Evolutionary conservation across 2,888 invertebrate genomes (phyloP), one percentile per base, ranked within the genome.

Genomic region (Polymixis lichenea): DNA sequence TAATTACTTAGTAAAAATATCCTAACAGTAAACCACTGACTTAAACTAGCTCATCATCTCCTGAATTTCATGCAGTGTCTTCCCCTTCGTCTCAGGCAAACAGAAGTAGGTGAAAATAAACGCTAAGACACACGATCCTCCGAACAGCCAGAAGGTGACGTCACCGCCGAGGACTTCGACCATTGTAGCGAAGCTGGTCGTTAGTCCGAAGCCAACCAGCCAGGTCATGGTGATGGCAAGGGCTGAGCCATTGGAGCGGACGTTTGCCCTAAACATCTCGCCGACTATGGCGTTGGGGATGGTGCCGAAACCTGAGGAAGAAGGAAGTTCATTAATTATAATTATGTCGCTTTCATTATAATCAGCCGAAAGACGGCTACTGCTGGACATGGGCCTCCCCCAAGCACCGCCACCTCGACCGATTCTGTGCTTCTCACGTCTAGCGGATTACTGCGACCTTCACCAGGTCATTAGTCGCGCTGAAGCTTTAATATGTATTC

Each of bases 31-130:
- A 28, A 15, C 64, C 86, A 89, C 7, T 7, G 22, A 7, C 25
- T 8, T 25, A 32, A 32, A 9, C 68, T 87, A 89, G 68, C 88
- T 90, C 82, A 93, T 82, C 91, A 93, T 91, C 13, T 91, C 90
- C 49, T 91, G 91, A 58, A 92, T 92, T 67, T 92, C 92, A 68
- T 87, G 86, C 7, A 93, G 74, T 5, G 90, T 91, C 74, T 90
- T 92, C 4, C 92, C 92, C 67, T 91, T 93, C 0, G 92, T 92
- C 66, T 92, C 92, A 0, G 92, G 92, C 9, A 92, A 76, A 28
- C 77, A 89, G 56, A 91, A 86, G 38, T 83, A 80, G 0, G 91
- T 90, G 65, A 92, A 92, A 1, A 91, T 22, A 62, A 91, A 92
- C 0, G 90, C 90, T 1, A 90, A 25, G 0, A 90, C 71, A 46